phyloP scores from a whole-genome alignment of 23 tunicate genomes.

The Ciona savignyi region DNA sequence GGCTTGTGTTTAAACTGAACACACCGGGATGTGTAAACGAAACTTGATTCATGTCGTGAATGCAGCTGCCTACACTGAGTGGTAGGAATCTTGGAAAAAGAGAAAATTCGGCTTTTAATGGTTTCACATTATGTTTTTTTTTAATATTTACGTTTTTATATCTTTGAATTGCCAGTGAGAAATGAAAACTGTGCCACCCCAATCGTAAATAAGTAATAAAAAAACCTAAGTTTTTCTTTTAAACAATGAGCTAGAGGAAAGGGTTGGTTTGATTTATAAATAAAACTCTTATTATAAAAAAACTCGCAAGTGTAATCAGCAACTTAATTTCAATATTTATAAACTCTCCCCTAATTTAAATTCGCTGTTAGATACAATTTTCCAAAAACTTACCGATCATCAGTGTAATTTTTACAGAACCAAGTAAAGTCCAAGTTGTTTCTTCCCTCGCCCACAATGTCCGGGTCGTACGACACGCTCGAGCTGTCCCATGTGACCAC shows the following conservation, averaged over 20 bases:
- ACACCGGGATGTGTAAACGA: conserved; percentile 45
- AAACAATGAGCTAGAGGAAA: too few species aligned
- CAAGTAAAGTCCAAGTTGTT: conserved; percentile 36
- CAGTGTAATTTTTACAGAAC: conserved; percentile 81
- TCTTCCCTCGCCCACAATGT: conserved; percentile 21
- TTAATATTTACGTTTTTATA: too few species aligned
- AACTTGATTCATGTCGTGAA: conserved; percentile 34
- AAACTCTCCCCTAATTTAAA: too few species aligned
- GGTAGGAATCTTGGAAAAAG: conserved; percentile 41
- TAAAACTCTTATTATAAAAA: too few species aligned
- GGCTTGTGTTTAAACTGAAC: conserved; percentile 70
- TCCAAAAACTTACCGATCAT: conserved; percentile 47
- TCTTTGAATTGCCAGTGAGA: too few species aligned
- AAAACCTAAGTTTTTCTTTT: background rate
- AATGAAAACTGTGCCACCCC: too few species aligned
- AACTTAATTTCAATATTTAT: too few species aligned
- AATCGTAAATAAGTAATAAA: too few species aligned
- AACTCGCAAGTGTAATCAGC: background rate
- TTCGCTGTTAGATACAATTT: too few species aligned
- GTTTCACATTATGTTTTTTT: too few species aligned
- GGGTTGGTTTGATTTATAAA: too few species aligned
- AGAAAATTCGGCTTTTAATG: too few species aligned
- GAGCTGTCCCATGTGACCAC: conserved; percentile 71
- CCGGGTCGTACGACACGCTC: conserved; percentile 72
- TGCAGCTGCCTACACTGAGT: conserved; percentile 45